Base-by-base conservation (phyloP, 2,888 invertebrate genomes). In the Ferrisia virgata region DNA sequence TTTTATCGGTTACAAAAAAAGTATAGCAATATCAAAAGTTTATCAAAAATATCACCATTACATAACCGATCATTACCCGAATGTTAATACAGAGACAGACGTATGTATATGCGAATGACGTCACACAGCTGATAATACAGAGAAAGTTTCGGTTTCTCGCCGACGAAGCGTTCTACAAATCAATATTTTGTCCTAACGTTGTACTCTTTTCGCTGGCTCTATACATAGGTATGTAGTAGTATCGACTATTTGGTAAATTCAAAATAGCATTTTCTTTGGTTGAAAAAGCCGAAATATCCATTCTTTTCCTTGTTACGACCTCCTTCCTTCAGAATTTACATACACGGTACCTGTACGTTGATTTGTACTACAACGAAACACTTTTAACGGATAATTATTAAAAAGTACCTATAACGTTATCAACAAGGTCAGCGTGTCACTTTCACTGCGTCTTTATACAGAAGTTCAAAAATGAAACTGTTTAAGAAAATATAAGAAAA, bases 341-440 rank as follows among this genome's bases (percentile, higher is more conserved):
- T 40, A 40, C 9, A 11, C 2, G 47, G 47, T 64, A 64, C 58
- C 58, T 64, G 58, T 0, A 8, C 25, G 58, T 25, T 28, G 58
- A 64, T 64, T 64, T 64, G 15, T 64, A 64, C 28, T 5, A 47
- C 43, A 47, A 47, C 47, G 47, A 76, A 33, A n/a, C 33, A 33
- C 25, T 22, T 25, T 79, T 53, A 15, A 5, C 39, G 25, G 39
- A n/a, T 47, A 31, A 40, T 47, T 43, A 47, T 40, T 40, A n/a
- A 79, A 79, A 79, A 79, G 31, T 40, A 33, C 33, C 76, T 11
- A 69, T 22, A 78, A 47, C 31, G 31, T 47, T 47, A 47, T 79
- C 79, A 40, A 40, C 79, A 79, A 79, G 79, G 79, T 79, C 47
- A 79, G 31, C 47, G 79, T 47, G 79, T 79, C 79, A 79, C 47